phyloP scores from a whole-genome alignment of 1,140 invertebrate genomes.

The Papilio xuthus region DNA sequence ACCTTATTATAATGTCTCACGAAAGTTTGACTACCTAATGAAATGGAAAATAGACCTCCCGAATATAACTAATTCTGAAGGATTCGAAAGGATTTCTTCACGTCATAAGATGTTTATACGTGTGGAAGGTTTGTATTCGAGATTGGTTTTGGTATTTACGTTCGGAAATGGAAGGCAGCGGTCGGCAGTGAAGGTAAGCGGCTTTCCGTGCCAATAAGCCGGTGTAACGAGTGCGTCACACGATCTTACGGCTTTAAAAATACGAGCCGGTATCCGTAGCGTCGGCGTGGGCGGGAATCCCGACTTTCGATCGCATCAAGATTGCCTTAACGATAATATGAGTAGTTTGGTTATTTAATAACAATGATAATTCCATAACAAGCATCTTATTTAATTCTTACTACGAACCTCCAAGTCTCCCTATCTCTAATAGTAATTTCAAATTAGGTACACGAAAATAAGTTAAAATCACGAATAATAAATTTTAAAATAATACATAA shows the following conservation, averaged over 20 bases:
- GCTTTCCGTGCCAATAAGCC: conserved; percentile 56
- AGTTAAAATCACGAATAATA: not conserved
- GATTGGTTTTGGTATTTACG: conserved; percentile 43
- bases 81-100: conserved; percentile 10
- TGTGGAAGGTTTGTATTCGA: conserved; percentile 18
- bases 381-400: not conserved
- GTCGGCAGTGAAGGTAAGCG: conserved; percentile 63
- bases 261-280: conserved; percentile 16
- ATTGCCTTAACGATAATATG: conserved; percentile 5
- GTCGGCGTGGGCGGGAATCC: conserved; percentile 41
- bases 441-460: not conserved
- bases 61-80: not conserved
- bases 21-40: not conserved
- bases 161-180: conserved; percentile 45
- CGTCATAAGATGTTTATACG: conserved; percentile 26
- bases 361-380: conserved; percentile 3
- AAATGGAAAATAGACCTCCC: not conserved
- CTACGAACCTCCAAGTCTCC: not conserved
- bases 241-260: conserved; percentile 40
- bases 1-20: too few species aligned
- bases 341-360: conserved; percentile 19
- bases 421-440: not conserved
- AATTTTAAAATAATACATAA: too few species aligned
- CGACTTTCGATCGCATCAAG: conserved; percentile 17
- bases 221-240: conserved; percentile 45